Conservation (phyloP, 2,113 vertebrate species). For the Tiliqua scincoides region DNA sequence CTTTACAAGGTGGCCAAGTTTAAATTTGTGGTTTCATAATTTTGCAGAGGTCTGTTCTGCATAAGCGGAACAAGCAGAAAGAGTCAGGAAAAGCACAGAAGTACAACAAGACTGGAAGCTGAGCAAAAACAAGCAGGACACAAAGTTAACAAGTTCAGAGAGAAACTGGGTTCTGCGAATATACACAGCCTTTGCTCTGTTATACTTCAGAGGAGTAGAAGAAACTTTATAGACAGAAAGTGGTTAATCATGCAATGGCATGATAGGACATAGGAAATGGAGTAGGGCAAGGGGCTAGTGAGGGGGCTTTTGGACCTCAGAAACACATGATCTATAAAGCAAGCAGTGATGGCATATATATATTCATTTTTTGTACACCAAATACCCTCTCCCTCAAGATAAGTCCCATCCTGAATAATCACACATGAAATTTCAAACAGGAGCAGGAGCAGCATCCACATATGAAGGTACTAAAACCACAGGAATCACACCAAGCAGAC, state of each 20-base stretch:
- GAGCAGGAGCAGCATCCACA: neutral
- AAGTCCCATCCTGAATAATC: neutral
- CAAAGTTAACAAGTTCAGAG: neutral
- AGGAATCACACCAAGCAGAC: conserved; percentile 21
- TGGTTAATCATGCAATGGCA: neutral
- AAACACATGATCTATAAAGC: neutral
- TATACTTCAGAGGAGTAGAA: no score
- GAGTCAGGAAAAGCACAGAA: neutral
- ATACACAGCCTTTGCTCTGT: neutral
- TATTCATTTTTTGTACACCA: neutral
- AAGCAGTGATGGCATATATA: neutral
- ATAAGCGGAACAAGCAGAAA: neutral
- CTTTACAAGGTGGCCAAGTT: neutral
- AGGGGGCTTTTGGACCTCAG: neutral
- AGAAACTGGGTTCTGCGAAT: neutral
- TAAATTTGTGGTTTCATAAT: neutral
- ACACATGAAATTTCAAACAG: conserved; percentile 8
- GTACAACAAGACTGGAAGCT: neutral
- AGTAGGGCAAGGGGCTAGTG: neutral
- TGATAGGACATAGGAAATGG: no score
- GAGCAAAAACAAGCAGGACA: neutral
- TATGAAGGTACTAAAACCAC: conserved; percentile 33
- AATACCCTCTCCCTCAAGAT: neutral
- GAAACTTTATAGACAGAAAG: neutral
- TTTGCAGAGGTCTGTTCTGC: neutral